Evolutionary conservation across 1,140 invertebrate species (phyloP).

Genomic region (Anadara kagoshimensis): DNA sequence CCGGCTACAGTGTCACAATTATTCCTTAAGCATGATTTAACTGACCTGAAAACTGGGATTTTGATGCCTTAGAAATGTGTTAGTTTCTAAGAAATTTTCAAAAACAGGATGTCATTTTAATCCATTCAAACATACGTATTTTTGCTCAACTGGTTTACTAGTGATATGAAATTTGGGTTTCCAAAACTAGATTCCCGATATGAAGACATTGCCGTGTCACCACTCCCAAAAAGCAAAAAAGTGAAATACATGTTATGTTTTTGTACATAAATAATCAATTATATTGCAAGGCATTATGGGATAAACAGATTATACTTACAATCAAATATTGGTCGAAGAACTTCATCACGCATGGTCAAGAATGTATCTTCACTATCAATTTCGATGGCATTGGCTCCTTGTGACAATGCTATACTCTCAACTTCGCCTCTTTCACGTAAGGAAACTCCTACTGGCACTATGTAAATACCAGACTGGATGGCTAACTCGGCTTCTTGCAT

Average conservation of each 20-base stretch:
- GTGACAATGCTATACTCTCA: constrained; percentile 58
- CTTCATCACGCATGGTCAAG: constrained; percentile 42
- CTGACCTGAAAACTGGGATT: too few relatives aligned
- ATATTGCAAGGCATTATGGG: neutral
- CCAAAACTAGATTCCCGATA: too few relatives aligned
- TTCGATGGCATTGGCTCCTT: constrained; percentile 52
- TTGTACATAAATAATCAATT: too few relatives aligned
- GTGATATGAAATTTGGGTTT: too few relatives aligned
- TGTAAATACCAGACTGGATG: constrained; percentile 55
- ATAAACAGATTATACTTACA: constrained; percentile 41
- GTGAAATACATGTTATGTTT: neutral
- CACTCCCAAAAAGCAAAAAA: constrained; percentile 8
- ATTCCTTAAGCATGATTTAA: too few relatives aligned
- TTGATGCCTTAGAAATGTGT: too few relatives aligned
- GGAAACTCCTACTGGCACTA: constrained; percentile 61
- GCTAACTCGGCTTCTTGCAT: constrained; percentile 59
- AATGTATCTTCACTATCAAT: constrained; percentile 40
- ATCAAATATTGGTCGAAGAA: constrained; percentile 55
- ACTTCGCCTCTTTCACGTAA: constrained; percentile 56
- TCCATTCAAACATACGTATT: too few relatives aligned
- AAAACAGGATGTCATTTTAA: too few relatives aligned
- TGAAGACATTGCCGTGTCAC: too few relatives aligned
- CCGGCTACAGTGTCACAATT: too few relatives aligned
- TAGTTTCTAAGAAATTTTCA: too few relatives aligned
- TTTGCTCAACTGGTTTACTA: too few relatives aligned